Percentiles rank a stretch among this genome's conserved stretches.
Evolutionary conservation across 2,113 vertebrate genomes (phyloP).

Genomic region (Macrotis lagotis): DNA sequence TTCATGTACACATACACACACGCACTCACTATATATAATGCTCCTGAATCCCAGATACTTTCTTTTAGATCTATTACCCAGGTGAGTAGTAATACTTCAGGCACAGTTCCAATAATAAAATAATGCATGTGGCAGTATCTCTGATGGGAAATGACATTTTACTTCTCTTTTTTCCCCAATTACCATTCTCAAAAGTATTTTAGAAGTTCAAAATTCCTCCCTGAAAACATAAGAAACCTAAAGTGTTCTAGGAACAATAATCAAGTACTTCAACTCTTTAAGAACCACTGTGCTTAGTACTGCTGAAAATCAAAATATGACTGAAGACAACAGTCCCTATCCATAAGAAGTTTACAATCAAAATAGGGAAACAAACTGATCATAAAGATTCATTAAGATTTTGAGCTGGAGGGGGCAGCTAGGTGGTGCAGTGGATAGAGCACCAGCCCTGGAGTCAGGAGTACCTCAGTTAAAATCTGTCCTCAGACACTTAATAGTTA

Average conservation of each 20-base stretch:
- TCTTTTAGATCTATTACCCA: neutral
- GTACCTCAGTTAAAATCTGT: too few species aligned
- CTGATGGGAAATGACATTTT: neutral
- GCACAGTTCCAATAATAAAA: neutral
- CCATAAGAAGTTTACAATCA: neutral
- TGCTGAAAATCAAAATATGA: too few species aligned
- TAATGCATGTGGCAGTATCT: neutral
- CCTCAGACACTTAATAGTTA: too few species aligned
- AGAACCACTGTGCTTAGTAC: neutral
- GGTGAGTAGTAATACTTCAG: neutral
- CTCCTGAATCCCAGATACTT: neutral
- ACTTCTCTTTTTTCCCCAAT: constrained; percentile 25
- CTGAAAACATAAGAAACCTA: constrained; percentile 44
- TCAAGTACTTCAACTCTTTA: neutral
- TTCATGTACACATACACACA: too few species aligned
- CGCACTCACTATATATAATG: neutral
- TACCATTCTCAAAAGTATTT: neutral
- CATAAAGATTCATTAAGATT: neutral
- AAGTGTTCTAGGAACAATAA: neutral
- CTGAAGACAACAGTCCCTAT: neutral
- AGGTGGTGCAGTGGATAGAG: too few species aligned
- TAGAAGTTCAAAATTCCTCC: constrained; percentile 8
- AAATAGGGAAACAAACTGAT: neutral
- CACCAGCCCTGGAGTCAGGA: too few species aligned
- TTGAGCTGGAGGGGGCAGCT: too few species aligned